These are phyloP conservation scores for Apolygus lucorum DNA, from an alignment of 1,140 invertebrate genomes.

Conservation along the genomic window DNA sequence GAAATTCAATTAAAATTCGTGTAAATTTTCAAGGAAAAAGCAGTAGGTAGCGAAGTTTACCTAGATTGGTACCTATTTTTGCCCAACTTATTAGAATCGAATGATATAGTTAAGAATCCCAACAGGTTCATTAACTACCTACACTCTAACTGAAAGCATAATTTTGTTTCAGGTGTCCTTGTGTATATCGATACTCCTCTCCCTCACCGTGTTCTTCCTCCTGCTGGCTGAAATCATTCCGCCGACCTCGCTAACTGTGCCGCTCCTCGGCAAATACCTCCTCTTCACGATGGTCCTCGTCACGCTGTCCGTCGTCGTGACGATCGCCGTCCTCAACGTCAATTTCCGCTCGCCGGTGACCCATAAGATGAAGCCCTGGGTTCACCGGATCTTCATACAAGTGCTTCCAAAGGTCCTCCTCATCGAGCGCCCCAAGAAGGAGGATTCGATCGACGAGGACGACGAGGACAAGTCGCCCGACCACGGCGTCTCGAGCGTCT, in stretches of 20 bases:
- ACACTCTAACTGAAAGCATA: too few species aligned
- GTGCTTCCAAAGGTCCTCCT: slow-evolving; percentile 75
- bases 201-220: slow-evolving; percentile 97
- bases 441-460: slow-evolving; percentile 54
- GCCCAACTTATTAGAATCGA: too few species aligned
- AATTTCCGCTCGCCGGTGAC: slow-evolving; percentile 98
- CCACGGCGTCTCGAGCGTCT: slow-evolving; percentile 55
- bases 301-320: slow-evolving; percentile 93
- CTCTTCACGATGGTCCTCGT: slow-evolving; percentile 99
- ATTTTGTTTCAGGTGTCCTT: slow-evolving; percentile 60
- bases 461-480: slow-evolving; percentile 48
- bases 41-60: too few species aligned
- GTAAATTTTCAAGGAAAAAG: too few species aligned
- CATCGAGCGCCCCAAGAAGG: slow-evolving; percentile 72
- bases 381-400: slow-evolving; percentile 77
- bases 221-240: slow-evolving; percentile 97
- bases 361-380: slow-evolving; percentile 88
- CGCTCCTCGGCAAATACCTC: slow-evolving; percentile 94
- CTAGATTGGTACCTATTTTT: too few species aligned
- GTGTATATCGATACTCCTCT: slow-evolving; percentile 96
- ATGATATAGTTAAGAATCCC: too few species aligned
- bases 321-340: slow-evolving; percentile 95
- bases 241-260: slow-evolving; percentile 96
- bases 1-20: too few species aligned
- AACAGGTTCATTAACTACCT: too few species aligned